These are phyloP conservation scores for Desmophyllum pertusum DNA, from an alignment of 92 coral and sea anemone genomes.

Conservation along the genomic window DNA sequence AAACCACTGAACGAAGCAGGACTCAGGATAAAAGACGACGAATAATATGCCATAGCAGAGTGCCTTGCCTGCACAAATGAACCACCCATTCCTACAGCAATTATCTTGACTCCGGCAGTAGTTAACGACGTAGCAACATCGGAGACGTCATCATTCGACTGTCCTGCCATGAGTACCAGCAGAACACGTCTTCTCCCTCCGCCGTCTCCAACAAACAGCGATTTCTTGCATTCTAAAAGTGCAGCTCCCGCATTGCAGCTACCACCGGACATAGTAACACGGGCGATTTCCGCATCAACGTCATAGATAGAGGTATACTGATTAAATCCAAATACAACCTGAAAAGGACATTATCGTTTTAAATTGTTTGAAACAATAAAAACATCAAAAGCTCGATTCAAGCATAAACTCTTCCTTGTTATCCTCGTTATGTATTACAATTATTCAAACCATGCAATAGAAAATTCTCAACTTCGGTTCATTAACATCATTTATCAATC, in stretches of 20 bases:
- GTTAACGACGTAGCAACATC: slow-evolving; percentile 56
- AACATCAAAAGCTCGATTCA: neutral
- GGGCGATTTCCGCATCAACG: slow-evolving; percentile 3
- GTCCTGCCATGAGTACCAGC: slow-evolving; percentile 72
- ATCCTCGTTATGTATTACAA: too few species aligned
- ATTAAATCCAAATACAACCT: slow-evolving; percentile 23
- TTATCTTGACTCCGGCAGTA: slow-evolving; percentile 62
- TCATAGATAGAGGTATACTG: slow-evolving; percentile 25
- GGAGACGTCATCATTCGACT: slow-evolving; percentile 68
- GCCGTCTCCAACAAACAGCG: slow-evolving; percentile 17
- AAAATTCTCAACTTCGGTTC: too few species aligned
- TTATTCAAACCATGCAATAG: too few species aligned
- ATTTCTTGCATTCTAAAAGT: neutral
- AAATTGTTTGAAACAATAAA: neutral
- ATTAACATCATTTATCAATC: too few species aligned
- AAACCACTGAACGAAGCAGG: neutral
- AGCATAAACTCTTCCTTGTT: too few species aligned
- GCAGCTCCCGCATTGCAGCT: slow-evolving; percentile 24
- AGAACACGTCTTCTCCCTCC: slow-evolving; percentile 49
- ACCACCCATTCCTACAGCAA: slow-evolving; percentile 69
- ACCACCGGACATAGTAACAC: slow-evolving; percentile 1
- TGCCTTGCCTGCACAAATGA: slow-evolving; percentile 6
- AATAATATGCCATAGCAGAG: slow-evolving; percentile 5
- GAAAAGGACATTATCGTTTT: too few species aligned
- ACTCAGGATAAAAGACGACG: neutral